These are phyloP conservation scores for Eurois occulta DNA, from an alignment of 2,888 invertebrate species.

Conservation along the genomic window DNA sequence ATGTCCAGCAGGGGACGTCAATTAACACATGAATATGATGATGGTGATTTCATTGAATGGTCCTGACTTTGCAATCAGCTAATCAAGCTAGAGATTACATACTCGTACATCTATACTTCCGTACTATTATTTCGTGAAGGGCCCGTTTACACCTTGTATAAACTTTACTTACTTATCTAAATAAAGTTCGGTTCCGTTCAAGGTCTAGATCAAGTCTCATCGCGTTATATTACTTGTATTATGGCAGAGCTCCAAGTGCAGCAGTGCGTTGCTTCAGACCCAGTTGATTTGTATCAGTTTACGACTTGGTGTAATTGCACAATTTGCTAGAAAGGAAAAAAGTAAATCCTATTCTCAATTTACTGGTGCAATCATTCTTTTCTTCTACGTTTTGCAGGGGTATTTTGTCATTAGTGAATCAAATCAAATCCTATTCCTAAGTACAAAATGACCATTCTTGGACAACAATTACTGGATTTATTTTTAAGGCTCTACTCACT, in stretches of 20 bases:
- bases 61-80: too few relatives aligned
- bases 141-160: too few relatives aligned
- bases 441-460: constrained; percentile 19
- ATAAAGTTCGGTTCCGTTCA: neutral
- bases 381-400: neutral
- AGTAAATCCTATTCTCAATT: neutral
- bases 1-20: neutral
- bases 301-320: neutral
- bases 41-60: too few relatives aligned
- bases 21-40: too few relatives aligned
- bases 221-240: neutral
- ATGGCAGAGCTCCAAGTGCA: neutral
- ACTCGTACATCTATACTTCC: too few relatives aligned
- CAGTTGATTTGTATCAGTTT: constrained; percentile 14
- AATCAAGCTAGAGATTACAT: too few relatives aligned
- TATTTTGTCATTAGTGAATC: constrained; percentile 22
- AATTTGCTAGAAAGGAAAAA: neutral
- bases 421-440: neutral
- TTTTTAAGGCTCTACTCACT: constrained; percentile 14
- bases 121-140: too few relatives aligned
- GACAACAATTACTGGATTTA: constrained; percentile 17
- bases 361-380: constrained; percentile 12
- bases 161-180: neutral
- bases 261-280: neutral
- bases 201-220: neutral